A percentile compares a stretch with the other conserved stretches of the same genome.
Evolutionary conservation across 2,797 vertebrate genomes (phyloP).

Genomic region (Premnoplex brunnescens): DNA sequence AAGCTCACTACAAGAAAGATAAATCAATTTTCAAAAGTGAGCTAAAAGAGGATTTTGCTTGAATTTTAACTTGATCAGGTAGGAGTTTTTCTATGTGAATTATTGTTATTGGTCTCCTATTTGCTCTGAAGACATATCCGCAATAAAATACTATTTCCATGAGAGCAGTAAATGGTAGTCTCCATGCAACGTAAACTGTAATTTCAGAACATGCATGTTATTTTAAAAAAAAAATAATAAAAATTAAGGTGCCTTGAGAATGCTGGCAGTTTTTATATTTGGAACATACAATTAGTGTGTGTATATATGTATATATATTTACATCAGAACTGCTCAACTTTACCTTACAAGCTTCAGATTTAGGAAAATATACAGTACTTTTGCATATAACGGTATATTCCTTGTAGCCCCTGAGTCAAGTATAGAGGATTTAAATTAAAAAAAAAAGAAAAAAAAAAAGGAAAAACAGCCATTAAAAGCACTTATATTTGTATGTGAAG

Average conservation of each 20-base stretch:
- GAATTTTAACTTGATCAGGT: conserved; percentile 60
- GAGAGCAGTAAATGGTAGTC: conserved; percentile 79
- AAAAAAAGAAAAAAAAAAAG: conserved; percentile 55
- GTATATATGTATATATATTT: conserved; percentile 71
- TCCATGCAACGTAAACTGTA: conserved; percentile 84
- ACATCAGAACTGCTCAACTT: conserved; percentile 83
- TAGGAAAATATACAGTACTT: conserved; percentile 90
- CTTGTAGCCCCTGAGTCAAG: conserved; percentile 96
- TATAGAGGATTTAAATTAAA: conserved; percentile 86
- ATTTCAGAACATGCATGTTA: conserved; percentile 86
- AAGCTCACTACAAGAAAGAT: conserved; percentile 34
- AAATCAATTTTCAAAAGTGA: conserved; percentile 38
- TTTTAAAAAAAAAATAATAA: conserved; percentile 79
- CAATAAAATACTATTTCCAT: conserved; percentile 80
- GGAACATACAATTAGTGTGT: conserved; percentile 81
- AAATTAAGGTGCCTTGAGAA: conserved; percentile 85
- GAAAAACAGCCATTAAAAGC: conserved; percentile 85
- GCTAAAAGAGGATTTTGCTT: conserved; percentile 25
- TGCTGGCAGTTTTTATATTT: conserved; percentile 87
- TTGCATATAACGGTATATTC: conserved; percentile 89
- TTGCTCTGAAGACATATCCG: conserved; percentile 81
- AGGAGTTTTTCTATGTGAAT: conserved; percentile 40
- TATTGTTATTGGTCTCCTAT: conserved; percentile 60
- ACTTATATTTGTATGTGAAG: conserved; percentile 80
- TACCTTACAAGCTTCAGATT: conserved; percentile 83